phyloP scores from a whole-genome alignment of 2,113 vertebrate genomes.

The Rousettus leschenaultii region DNA sequence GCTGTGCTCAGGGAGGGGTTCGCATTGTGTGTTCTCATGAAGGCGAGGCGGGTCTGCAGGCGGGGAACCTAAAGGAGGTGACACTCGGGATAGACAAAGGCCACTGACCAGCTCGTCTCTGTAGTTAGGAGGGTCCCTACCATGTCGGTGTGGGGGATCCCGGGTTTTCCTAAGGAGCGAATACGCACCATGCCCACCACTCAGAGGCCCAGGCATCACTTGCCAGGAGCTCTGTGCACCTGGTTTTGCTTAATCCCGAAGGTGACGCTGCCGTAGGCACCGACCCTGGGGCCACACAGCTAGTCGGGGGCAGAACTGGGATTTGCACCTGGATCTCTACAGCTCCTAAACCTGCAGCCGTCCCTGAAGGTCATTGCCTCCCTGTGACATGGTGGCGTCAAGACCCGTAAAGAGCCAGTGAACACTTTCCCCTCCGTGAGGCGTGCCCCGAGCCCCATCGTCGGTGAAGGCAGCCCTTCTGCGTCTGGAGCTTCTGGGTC shows the following conservation, averaged over 20 bases:
- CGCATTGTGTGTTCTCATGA: accelerated
- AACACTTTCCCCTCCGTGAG: background rate
- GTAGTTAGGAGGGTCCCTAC: background rate
- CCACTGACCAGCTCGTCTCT: background rate
- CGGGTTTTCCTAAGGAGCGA: background rate
- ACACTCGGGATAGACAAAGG: background rate
- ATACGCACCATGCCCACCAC: accelerated
- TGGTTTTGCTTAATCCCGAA: background rate
- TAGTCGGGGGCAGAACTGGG: background rate
- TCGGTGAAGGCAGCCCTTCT: background rate
- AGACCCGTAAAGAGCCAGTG: background rate
- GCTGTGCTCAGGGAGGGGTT: background rate
- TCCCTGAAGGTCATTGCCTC: background rate
- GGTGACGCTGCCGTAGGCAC: background rate
- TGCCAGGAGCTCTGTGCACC: no score
- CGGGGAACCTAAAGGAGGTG: background rate
- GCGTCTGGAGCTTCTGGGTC: background rate
- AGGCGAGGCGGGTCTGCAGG: background rate
- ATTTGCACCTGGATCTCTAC: background rate
- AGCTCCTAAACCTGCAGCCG: background rate
- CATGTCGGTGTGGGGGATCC: background rate
- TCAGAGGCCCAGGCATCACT: background rate
- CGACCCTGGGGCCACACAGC: accelerated
- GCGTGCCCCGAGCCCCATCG: background rate
- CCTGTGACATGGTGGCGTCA: background rate